Percentiles rank a stretch among this genome's conserved stretches.
Conservation (phyloP, 1,140 invertebrate species). For the Brachionus koreanus region DNA sequence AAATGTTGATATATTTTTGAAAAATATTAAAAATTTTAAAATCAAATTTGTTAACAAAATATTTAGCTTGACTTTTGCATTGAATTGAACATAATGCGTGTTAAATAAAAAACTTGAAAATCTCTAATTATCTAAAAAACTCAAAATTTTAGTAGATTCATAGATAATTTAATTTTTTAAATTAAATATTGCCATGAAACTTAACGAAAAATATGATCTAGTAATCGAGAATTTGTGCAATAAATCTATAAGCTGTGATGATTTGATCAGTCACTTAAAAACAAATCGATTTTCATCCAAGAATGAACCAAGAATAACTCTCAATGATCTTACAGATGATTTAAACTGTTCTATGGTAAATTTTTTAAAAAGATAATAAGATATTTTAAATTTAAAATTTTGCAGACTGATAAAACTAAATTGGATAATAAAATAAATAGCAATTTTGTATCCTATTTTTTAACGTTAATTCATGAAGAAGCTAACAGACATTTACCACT, state of each 20-base stretch:
- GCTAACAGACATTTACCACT: slow-evolving; percentile 29
- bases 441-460: slow-evolving; percentile 39
- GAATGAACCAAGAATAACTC: not conserved
- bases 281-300: not conserved
- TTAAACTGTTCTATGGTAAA: not conserved
- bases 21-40: no score
- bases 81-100: no score
- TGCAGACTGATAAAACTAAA: not conserved
- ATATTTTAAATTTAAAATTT: not conserved
- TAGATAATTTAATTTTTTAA: not conserved
- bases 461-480: slow-evolving; percentile 27
- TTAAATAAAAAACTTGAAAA: no score
- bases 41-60: not conserved
- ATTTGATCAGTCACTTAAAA: slow-evolving; percentile 7
- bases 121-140: no score
- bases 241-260: not conserved
- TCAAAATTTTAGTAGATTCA: not conserved
- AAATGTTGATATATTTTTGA: no score
- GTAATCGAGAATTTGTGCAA: not conserved
- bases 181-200: not conserved
- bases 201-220: slow-evolving; percentile 19
- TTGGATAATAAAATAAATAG: slow-evolving; percentile 6
- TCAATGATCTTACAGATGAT: slow-evolving; percentile 11
- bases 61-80: no score
- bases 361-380: not conserved